Percentiles rank a stretch among this genome's conserved stretches.
Evolutionary conservation across 2,113 vertebrate species (phyloP).

Genomic region (Felis chaus): DNA sequence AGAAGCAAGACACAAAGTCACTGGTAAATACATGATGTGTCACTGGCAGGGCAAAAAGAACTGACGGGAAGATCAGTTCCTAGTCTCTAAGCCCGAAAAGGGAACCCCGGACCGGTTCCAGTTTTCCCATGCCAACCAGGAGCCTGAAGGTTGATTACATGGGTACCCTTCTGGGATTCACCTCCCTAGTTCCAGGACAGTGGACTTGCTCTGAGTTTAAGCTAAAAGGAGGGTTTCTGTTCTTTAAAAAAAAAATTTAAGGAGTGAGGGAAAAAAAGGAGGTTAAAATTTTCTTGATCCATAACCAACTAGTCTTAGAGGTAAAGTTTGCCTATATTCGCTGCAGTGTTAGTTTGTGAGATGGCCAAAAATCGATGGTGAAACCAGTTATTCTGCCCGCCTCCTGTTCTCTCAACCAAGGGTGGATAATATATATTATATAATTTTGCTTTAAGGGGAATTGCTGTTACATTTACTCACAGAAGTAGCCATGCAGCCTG

Average conservation of each 20-base stretch:
- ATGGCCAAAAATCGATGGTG: conserved; percentile 47
- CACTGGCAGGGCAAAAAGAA: background rate
- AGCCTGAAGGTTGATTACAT: no score
- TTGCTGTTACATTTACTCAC: background rate
- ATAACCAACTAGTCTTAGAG: background rate
- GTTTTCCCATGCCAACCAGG: background rate
- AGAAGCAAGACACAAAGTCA: background rate
- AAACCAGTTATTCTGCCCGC: conserved; percentile 66
- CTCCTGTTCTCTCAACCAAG: conserved; percentile 18
- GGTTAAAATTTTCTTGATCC: conserved; percentile 17
- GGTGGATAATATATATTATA: background rate
- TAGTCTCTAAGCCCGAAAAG: background rate
- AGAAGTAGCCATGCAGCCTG: background rate
- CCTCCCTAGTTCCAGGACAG: background rate
- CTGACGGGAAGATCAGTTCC: background rate
- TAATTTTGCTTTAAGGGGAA: background rate
- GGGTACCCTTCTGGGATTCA: background rate
- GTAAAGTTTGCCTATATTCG: conserved; percentile 26
- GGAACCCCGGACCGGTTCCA: background rate
- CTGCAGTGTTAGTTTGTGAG: conserved; percentile 3
- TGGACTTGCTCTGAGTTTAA: background rate
- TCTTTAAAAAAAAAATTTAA: background rate
- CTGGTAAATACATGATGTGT: rapidly evolving
- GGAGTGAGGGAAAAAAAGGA: background rate
- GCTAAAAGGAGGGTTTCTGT: background rate